These are phyloP conservation scores for Psittacara wagleri DNA, from an alignment of 2,113 vertebrate genomes.

Conservation along the genomic window DNA sequence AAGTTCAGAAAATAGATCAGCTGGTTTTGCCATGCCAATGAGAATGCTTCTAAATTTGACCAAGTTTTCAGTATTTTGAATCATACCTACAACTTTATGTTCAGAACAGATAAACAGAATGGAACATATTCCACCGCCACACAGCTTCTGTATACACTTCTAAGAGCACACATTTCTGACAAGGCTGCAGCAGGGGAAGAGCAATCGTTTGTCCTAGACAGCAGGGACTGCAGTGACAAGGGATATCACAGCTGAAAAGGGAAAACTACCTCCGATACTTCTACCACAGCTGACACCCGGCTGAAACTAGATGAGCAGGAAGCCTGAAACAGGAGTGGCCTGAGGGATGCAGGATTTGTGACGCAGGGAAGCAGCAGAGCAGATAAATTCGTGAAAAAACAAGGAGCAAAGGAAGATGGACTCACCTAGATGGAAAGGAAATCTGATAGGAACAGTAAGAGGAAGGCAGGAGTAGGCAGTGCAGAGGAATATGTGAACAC, in stretches of 20 bases:
- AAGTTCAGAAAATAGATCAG: background rate
- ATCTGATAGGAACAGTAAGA: conserved; percentile 58
- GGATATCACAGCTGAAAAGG: background rate
- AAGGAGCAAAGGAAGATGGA: conserved; percentile 49
- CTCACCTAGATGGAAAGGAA: conserved; percentile 66
- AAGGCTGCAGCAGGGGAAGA: background rate
- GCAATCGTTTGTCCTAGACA: background rate
- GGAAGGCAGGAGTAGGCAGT: conserved; percentile 57
- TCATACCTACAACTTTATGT: background rate
- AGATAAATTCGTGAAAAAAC: background rate
- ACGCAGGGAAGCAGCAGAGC: background rate
- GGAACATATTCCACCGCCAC: background rate
- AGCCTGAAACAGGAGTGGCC: background rate
- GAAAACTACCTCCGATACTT: background rate
- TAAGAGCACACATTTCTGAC: background rate
- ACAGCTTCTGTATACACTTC: background rate
- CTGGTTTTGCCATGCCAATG: background rate
- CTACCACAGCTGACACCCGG: background rate
- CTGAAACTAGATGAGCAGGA: background rate
- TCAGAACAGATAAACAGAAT: background rate
- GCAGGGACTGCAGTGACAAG: background rate
- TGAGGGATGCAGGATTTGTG: background rate
- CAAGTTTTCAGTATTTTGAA: background rate
- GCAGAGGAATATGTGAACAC: conserved; percentile 53
- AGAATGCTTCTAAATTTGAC: background rate